phyloP scores from a whole-genome alignment of 1,140 invertebrate genomes.

The Drosophila micromelanica region DNA sequence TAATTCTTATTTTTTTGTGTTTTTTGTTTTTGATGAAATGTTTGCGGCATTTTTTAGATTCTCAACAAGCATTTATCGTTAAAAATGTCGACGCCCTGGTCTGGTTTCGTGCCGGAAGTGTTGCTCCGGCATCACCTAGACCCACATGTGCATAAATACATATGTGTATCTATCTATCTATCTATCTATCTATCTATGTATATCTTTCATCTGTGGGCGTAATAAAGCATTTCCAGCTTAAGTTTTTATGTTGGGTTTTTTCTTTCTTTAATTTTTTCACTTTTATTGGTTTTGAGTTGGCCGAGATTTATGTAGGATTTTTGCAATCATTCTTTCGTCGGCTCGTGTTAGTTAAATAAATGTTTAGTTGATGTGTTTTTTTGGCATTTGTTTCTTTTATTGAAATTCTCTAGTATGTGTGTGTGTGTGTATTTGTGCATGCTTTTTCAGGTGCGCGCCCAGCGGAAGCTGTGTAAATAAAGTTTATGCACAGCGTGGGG shows the following conservation, averaged over 20 bases:
- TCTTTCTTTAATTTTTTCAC: slow-evolving; percentile 41
- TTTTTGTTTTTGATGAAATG: slow-evolving; percentile 41
- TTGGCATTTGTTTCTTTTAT: slow-evolving; percentile 19
- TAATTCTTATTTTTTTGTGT: background rate
- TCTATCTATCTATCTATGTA: slow-evolving; percentile 32
- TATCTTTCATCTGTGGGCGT: slow-evolving; percentile 70
- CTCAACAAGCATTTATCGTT: slow-evolving; percentile 20
- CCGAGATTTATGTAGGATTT: slow-evolving; percentile 75
- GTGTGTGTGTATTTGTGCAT: background rate
- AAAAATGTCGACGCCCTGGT: slow-evolving; percentile 23
- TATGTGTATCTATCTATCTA: slow-evolving; percentile 20
- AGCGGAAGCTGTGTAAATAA: slow-evolving; percentile 50
- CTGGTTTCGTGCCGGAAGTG: slow-evolving; percentile 61
- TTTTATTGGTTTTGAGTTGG: slow-evolving; percentile 48
- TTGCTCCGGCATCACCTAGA: slow-evolving; percentile 66
- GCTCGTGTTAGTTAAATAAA: slow-evolving; percentile 65
- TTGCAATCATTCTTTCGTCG: slow-evolving; percentile 75
- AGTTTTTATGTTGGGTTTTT: slow-evolving; percentile 50
- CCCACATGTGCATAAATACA: background rate
- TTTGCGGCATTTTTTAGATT: slow-evolving; percentile 54
- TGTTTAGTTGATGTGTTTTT: slow-evolving; percentile 64
- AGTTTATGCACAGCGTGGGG: slow-evolving; percentile 11
- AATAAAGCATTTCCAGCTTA: slow-evolving; percentile 76
- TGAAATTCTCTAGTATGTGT: background rate
- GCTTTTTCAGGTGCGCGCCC: slow-evolving; percentile 61